Evolutionary conservation across 2,797 vertebrate species (phyloP).

Genomic region (Notolepis coatsorum): DNA sequence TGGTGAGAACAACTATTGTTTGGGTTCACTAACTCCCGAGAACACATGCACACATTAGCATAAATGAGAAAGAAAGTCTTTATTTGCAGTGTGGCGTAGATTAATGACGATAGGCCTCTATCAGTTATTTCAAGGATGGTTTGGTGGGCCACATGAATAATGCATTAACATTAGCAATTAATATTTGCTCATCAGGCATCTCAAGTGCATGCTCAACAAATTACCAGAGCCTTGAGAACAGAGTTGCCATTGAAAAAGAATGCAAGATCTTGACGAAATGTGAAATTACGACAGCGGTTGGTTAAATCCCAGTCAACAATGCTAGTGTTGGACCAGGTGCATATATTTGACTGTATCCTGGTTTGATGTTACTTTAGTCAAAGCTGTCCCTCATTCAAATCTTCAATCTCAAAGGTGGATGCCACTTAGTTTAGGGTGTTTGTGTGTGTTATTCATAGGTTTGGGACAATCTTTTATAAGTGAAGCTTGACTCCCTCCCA

Average conservation of each 20-base stretch:
- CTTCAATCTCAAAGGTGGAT: no score
- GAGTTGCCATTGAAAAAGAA: background rate
- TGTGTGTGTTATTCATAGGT: no score
- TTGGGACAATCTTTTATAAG: no score
- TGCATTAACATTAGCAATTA: conserved; percentile 69
- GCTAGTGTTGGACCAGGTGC: background rate
- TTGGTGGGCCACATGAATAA: conserved; percentile 75
- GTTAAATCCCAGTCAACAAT: background rate
- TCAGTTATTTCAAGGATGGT: conserved; percentile 73
- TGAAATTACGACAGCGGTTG: background rate
- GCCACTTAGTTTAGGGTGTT: no score
- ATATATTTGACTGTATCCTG: conserved; percentile 24
- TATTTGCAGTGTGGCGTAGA: conserved; percentile 61
- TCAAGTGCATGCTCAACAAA: conserved; percentile 64
- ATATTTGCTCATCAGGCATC: conserved; percentile 66
- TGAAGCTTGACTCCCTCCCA: no score
- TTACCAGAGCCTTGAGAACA: conserved; percentile 46
- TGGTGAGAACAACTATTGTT: conserved; percentile 84
- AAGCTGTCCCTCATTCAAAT: conserved; percentile 3
- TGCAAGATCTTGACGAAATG: background rate
- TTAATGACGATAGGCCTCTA: conserved; percentile 60
- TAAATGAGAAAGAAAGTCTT: conserved; percentile 64
- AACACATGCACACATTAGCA: conserved; percentile 68
- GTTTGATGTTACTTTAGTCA: conserved; percentile 9
- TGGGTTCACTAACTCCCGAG: conserved; percentile 13